Conservation (phyloP, 2,888 invertebrate genomes). For the Volucella bombylans region DNA sequence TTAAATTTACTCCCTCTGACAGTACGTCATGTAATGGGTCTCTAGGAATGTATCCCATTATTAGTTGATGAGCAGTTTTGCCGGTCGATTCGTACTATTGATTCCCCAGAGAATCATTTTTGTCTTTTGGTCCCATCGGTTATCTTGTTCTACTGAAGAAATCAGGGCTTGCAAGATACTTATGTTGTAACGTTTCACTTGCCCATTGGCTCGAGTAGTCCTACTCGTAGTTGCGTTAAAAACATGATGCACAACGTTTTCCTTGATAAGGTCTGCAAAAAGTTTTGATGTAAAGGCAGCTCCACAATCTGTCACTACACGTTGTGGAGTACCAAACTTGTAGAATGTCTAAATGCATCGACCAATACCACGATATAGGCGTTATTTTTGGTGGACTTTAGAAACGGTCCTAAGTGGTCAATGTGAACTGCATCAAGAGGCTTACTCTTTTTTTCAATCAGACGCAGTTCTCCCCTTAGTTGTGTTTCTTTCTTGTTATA, state of each 20-base stretch:
- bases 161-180: background rate
- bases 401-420: too few species aligned
- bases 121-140: slow-evolving; percentile 20
- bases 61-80: slow-evolving; percentile 13
- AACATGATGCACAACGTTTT: background rate
- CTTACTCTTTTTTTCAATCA: too few species aligned
- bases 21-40: slow-evolving; percentile 3
- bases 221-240: slow-evolving; percentile 25
- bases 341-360: too few species aligned
- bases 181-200: slow-evolving; percentile 18
- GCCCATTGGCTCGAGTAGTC: slow-evolving; percentile 19
- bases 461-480: too few species aligned
- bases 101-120: slow-evolving; percentile 43
- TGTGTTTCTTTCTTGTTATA: too few species aligned
- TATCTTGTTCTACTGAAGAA: slow-evolving; percentile 21
- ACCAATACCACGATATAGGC: too few species aligned
- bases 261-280: background rate
- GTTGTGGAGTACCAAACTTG: slow-evolving; percentile 35
- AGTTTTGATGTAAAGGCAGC: slow-evolving; percentile 37
- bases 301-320: slow-evolving; percentile 37
- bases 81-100: background rate
- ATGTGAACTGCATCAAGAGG: too few species aligned
- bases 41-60: slow-evolving; percentile 23
- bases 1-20: background rate
- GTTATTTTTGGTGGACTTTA: too few species aligned